Evolutionary conservation across 2,797 vertebrate genomes (phyloP), one percentile per base, ranked within the genome.

Genomic region (Cuniculus paca): DNA sequence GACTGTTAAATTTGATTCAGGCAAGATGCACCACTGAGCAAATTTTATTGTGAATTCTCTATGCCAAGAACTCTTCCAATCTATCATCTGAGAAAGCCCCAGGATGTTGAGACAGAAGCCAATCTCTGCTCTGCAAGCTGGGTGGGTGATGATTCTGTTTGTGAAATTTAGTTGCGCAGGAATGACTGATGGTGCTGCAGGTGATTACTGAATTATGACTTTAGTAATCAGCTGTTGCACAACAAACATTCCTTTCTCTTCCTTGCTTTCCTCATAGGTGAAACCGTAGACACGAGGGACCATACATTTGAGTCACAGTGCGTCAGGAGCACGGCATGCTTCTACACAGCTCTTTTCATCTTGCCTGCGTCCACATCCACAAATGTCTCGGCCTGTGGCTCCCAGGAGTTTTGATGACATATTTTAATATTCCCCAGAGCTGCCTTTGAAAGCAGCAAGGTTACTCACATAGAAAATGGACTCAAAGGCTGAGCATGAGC

Each of bases 31-130:
- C 68, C 85, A 86, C 34, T 50, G n/a, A 58, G 75, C 36, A 93
- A 63, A 79, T 96, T 91, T 97, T 95, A 87, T 48, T 91, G 79
- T 70, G 89, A 75, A 48, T 78, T 77, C 84, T 92, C n/a, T 42
- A n/a, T 48, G 91, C 72, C 95, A 96, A 65, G 72, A 95, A 63
- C 54, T 82, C 50, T 77, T 89, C 79, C 12, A 81, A 14, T 85
- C n/a, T 95, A 77, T 96, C 88, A 89, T 89, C 81, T n/a, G 87
- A 97, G 95, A 91, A 91, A 94, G 65, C 36, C 72, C 54, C 45
- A 74, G 89, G 90, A 84, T 48, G 39, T 4, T 63, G 78, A 74
- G 60, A 87, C 36, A 78, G 39, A 56, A 95, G 83, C 82, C 92
- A 94, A 72, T 31, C 19, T 84, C 80, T 94, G 52, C 48, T 87